These are phyloP conservation scores for Austrofundulus limnaeus DNA, from an alignment of 2,113 vertebrate genomes.

Conservation along the genomic window DNA sequence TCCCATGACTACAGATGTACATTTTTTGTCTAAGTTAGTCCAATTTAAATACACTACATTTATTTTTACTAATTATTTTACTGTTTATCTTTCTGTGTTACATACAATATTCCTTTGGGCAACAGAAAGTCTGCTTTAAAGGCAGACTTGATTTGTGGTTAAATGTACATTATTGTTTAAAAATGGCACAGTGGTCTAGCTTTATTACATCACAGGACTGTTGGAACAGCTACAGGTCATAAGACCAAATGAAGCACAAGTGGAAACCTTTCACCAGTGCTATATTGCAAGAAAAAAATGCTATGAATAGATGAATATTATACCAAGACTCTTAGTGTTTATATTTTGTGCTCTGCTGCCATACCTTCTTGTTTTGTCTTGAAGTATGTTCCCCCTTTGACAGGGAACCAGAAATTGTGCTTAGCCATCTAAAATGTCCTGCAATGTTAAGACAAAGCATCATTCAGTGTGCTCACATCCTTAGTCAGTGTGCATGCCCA, in stretches of 20 bases:
- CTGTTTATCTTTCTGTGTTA: neutral
- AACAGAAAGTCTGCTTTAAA: neutral
- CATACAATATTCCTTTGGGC: neutral
- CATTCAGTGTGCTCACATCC: conserved; percentile 47
- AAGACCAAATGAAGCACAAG: conserved; percentile 20
- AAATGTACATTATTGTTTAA: neutral
- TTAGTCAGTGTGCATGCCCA: conserved; percentile 50
- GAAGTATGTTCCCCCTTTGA: conserved; percentile 35
- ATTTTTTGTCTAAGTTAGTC: neutral
- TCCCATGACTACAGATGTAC: neutral
- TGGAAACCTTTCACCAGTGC: too few relatives aligned
- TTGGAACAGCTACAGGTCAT: conserved; percentile 31
- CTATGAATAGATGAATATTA: too few relatives aligned
- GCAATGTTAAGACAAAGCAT: conserved; percentile 45
- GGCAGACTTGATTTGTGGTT: neutral
- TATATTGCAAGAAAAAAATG: too few relatives aligned
- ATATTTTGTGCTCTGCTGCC: conserved; percentile 21
- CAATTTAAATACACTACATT: conserved; percentile 8
- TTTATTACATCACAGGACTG: conserved; percentile 33
- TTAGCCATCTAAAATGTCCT: conserved; percentile 58
- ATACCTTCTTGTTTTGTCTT: conserved; percentile 33
- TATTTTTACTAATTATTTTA: neutral
- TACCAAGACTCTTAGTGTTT: conserved; percentile 19
- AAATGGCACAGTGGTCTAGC: conserved; percentile 13
- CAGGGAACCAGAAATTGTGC: conserved; percentile 53